Evolutionary conservation across 2,113 vertebrate genomes (phyloP).

Genomic region (Anseranas semipalmata): DNA sequence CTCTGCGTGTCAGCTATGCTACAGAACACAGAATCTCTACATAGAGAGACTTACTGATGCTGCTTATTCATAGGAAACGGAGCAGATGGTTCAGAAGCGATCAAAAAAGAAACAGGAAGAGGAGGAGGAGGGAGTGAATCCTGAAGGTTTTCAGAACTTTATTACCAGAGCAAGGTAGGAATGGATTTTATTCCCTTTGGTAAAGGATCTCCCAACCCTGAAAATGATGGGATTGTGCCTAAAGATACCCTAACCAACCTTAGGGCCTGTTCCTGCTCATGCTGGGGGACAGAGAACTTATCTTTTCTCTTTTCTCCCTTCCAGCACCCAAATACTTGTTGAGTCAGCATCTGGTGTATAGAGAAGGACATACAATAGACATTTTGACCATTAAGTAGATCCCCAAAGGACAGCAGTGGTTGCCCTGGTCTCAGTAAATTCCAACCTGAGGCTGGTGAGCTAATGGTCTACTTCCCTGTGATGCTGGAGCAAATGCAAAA

Average conservation of each 20-base stretch:
- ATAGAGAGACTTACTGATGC: conserved; percentile 4
- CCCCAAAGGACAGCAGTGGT: not conserved
- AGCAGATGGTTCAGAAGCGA: conserved; percentile 83
- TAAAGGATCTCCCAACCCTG: not conserved
- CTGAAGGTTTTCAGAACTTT: conserved; percentile 87
- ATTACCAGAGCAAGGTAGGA: conserved; percentile 88
- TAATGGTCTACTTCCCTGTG: not conserved
- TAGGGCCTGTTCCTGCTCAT: not conserved
- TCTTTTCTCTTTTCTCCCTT: not conserved
- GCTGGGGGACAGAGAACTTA: not conserved
- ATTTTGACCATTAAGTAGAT: not conserved
- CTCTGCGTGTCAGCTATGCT: not conserved
- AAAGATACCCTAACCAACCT: not conserved
- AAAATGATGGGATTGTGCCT: not conserved
- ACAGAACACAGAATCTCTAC: not conserved
- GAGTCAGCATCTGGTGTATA: not conserved
- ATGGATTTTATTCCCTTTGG: not conserved
- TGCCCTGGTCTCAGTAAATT: not conserved
- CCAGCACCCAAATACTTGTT: not conserved
- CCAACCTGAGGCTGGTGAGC: not conserved
- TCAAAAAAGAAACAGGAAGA: conserved; percentile 76
- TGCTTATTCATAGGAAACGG: conserved; percentile 86
- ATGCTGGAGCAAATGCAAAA: not conserved
- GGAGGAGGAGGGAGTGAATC: conserved; percentile 81
- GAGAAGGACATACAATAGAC: not conserved